These are phyloP conservation scores for Calliopum simillimum DNA, from an alignment of 2,888 invertebrate species.

Conservation along the genomic window DNA sequence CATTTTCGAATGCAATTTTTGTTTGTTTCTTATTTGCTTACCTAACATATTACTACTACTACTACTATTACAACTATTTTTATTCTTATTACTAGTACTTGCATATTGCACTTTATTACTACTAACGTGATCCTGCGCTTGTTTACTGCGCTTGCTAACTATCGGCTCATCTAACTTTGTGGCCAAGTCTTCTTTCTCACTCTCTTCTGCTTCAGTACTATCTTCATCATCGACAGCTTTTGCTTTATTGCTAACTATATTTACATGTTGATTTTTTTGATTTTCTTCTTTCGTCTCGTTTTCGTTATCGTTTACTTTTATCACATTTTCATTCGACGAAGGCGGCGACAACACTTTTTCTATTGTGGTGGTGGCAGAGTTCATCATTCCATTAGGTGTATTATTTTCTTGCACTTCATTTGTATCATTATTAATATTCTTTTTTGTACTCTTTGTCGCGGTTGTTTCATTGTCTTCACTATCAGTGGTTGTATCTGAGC, in stretches of 20 bases:
- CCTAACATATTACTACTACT: not conserved
- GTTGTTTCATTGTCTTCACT: conserved; percentile 32
- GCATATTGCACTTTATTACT: conserved; percentile 42
- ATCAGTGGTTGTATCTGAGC: conserved; percentile 45
- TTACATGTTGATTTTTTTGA: conserved; percentile 2
- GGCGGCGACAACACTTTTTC: too few relatives aligned
- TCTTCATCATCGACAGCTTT: not conserved
- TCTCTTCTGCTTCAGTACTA: conserved; percentile 19
- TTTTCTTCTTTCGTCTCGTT: conserved; percentile 1
- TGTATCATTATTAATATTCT: conserved; percentile 2
- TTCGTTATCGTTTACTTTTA: conserved; percentile 16
- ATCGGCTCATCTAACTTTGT: conserved; percentile 1
- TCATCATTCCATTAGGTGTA: conserved; percentile 7
- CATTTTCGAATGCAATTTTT: conserved; percentile 42
- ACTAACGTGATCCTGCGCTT: conserved; percentile 21
- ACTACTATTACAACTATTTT: conserved; percentile 21
- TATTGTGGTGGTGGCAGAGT: not conserved
- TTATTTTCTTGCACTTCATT: not conserved
- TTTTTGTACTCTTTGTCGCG: conserved; percentile 28
- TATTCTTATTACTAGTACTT: conserved; percentile 34
- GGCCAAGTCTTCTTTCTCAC: conserved; percentile 31
- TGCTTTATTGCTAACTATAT: conserved; percentile 16
- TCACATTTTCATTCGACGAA: conserved; percentile 18
- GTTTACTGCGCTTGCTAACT: conserved; percentile 11
- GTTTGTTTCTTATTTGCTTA: conserved; percentile 29